Percentiles rank a stretch among this genome's conserved stretches.
phyloP scores from a whole-genome alignment of 2,888 invertebrate species.

The Drosophila nigricruria region DNA sequence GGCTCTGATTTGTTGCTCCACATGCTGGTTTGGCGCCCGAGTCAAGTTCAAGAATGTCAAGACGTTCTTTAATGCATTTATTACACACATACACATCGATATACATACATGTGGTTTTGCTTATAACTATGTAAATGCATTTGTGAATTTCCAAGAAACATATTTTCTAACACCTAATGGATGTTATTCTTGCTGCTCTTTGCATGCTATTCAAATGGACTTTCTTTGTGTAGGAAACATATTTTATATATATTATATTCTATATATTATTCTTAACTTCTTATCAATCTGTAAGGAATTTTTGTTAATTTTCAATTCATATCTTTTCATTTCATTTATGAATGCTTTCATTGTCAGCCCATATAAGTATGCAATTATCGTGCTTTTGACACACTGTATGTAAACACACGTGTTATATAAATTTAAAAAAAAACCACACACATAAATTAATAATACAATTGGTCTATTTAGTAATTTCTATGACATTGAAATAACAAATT shows the following conservation, averaged over 20 bases:
- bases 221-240: not conserved
- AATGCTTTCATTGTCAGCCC: not conserved
- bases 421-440: not conserved
- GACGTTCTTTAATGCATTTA: slow-evolving; percentile 31
- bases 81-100: slow-evolving; percentile 27
- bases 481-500: slow-evolving; percentile 18
- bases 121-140: slow-evolving; percentile 14
- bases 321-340: no score
- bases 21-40: slow-evolving; percentile 36
- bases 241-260: not conserved
- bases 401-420: not conserved
- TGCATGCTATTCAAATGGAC: not conserved
- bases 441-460: not conserved
- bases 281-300: no score
- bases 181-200: not conserved
- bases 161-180: slow-evolving; percentile 1
- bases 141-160: slow-evolving; percentile 28
- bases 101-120: slow-evolving; percentile 19
- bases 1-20: slow-evolving; percentile 21
- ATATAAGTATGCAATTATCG: slow-evolving; percentile 37
- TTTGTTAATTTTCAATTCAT: no score
- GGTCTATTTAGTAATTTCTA: not conserved
- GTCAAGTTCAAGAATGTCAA: slow-evolving; percentile 44
- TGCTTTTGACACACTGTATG: not conserved
- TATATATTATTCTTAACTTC: not conserved